phyloP scores from a whole-genome alignment of 1,140 invertebrate genomes.

The Ceratosolen solmsi region DNA sequence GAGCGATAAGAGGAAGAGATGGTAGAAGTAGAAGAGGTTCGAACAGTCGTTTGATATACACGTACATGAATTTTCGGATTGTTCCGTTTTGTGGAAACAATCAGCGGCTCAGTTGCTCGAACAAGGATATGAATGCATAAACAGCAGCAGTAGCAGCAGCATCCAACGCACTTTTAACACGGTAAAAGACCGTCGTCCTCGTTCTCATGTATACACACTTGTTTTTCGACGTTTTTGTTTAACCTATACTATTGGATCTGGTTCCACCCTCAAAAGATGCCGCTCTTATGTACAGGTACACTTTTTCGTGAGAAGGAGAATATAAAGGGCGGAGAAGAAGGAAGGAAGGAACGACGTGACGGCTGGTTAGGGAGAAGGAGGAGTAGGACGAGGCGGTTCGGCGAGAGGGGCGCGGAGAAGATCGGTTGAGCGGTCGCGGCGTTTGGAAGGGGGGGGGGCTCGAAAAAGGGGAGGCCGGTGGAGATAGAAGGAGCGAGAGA shows the following conservation, averaged over 20 bases:
- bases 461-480: too few species aligned
- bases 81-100: constrained; percentile 71
- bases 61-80: constrained; percentile 56
- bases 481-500: constrained; percentile 44
- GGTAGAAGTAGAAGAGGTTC: neutral
- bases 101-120: constrained; percentile 64
- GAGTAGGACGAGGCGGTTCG: too few species aligned
- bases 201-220: neutral
- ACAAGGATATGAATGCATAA: constrained; percentile 73
- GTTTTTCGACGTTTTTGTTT: constrained; percentile 10
- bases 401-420: too few species aligned
- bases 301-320: constrained; percentile 50
- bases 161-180: constrained; percentile 59
- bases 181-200: constrained; percentile 64
- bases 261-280: constrained; percentile 64
- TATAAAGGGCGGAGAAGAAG: constrained; percentile 39
- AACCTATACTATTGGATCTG: neutral
- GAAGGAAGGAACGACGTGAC: constrained; percentile 46
- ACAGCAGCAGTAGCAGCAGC: constrained; percentile 58
- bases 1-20: neutral
- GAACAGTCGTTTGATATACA: neutral
- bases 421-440: too few species aligned
- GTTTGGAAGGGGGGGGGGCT: too few species aligned
- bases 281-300: constrained; percentile 52
- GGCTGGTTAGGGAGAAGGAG: too few species aligned